Conservation (phyloP, 1,140 invertebrate genomes). For the Patella vulgata region DNA sequence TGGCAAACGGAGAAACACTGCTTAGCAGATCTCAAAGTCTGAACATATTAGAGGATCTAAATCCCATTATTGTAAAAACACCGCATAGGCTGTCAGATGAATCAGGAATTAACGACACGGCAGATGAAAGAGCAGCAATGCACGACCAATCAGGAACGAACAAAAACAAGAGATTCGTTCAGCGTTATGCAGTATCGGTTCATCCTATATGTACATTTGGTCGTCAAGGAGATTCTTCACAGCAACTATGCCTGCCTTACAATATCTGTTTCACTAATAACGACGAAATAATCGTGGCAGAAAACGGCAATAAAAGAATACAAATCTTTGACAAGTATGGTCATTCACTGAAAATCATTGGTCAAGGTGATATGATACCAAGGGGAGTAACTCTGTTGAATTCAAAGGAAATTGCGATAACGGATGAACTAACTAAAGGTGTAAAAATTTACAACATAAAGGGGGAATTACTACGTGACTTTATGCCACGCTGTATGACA, state of each 20-base stretch:
- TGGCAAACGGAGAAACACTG: no score
- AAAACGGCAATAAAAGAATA: constrained; percentile 29
- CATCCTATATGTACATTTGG: constrained; percentile 23
- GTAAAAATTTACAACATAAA: constrained; percentile 17
- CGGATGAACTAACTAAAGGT: constrained; percentile 33
- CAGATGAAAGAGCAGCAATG: no score
- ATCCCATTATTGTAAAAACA: no score
- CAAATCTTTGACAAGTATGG: constrained; percentile 29
- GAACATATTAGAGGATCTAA: no score
- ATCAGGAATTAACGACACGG: no score
- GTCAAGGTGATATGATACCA: constrained; percentile 16
- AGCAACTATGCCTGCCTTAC: constrained; percentile 31
- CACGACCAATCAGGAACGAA: no score
- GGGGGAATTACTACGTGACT: background rate
- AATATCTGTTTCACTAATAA: constrained; percentile 25
- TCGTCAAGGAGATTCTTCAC: constrained; percentile 6
- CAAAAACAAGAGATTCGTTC: no score
- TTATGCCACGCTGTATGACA: constrained; percentile 1
- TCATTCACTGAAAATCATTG: constrained; percentile 11
- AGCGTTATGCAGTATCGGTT: background rate
- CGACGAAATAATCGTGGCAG: constrained; percentile 26
- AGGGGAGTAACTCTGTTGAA: constrained; percentile 18
- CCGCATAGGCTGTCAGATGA: no score
- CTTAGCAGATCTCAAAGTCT: no score
- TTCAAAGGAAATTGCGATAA: constrained; percentile 20